Evolutionary conservation across 53 echinoderm and acorn worm species (phyloP), one percentile per base, ranked within the genome.

Genomic region (Mesocentrotus franciscanus): DNA sequence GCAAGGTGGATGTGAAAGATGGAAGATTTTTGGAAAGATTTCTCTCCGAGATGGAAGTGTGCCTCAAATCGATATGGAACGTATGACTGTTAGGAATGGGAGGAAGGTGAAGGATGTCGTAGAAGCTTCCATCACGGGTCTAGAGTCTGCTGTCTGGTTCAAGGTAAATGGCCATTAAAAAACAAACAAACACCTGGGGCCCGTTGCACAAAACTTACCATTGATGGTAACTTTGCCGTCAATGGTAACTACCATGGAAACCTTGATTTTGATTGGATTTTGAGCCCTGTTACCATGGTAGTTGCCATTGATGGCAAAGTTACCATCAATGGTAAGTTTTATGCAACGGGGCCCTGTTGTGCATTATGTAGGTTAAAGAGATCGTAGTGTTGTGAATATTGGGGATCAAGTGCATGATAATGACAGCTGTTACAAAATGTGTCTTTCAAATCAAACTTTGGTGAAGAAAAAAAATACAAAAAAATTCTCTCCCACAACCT

Each of bases 131-230:
- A 96, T 96, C 29, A 97, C 96, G 26, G 96, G 96, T 74, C 83
- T 97, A 55, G 97, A 97, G 84, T 96, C 97, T 32, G 97, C 97
- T 2, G 93, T 97, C 5, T 97, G 97, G 97, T 97, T 96, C 70
- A 97, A 97, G 97, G 97, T 97, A 96, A 66, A 78, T 14, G 39
- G 56, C 58, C n/a, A 11, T 24, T 16, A 60, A 22, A 66, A 93
- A 68, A 17, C 74, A 74, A 60, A 22, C 33, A 93, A 68, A 17
- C 74, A 74, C 74, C 74, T n/a, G n/a, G n/a, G n/a, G n/a, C n/a
- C n/a, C n/a, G n/a, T n/a, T n/a, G n/a, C n/a, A n/a, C n/a, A n/a
- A n/a, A n/a, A n/a, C n/a, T n/a, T n/a, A n/a, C n/a, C n/a, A n/a
- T n/a, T n/a, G n/a, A n/a, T n/a, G n/a, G n/a, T n/a, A n/a, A n/a